Conservation (phyloP, 1,140 invertebrate species). For the Bombyx mori region DNA sequence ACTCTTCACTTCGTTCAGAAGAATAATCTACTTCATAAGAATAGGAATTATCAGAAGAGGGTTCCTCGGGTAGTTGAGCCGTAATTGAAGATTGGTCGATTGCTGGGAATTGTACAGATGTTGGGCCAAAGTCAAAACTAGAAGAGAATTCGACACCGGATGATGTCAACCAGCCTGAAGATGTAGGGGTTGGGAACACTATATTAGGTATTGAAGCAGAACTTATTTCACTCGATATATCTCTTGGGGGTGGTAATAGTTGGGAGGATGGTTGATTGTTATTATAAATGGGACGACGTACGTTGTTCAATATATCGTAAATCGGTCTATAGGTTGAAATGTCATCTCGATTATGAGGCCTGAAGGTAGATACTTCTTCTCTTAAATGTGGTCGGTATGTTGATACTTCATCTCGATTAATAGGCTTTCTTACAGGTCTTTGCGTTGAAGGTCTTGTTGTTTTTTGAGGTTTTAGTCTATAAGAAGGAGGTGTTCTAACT, state of each 20-base stretch:
- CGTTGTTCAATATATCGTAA: conserved; percentile 53
- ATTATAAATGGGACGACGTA: conserved; percentile 48
- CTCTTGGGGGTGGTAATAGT: conserved; percentile 49
- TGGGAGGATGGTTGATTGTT: conserved; percentile 51
- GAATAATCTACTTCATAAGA: conserved; percentile 36
- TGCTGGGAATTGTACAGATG: conserved; percentile 38
- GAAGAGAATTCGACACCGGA: conserved; percentile 55
- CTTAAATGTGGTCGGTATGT: conserved; percentile 51
- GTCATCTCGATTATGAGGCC: conserved; percentile 4
- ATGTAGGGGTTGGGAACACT: conserved; percentile 54
- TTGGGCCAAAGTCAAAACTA: conserved; percentile 48
- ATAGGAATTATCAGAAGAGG: conserved; percentile 29
- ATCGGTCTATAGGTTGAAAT: conserved; percentile 49
- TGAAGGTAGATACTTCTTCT: conserved; percentile 44
- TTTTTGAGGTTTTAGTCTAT: conserved; percentile 48
- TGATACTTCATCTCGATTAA: conserved; percentile 52
- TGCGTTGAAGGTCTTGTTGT: conserved; percentile 46
- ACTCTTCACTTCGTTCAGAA: conserved; percentile 28
- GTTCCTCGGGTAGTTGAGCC: conserved; percentile 18
- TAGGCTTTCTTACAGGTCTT: conserved; percentile 44
- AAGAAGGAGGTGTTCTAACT: conserved; percentile 41
- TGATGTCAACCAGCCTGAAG: conserved; percentile 58
- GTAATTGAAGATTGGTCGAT: conserved; percentile 19
- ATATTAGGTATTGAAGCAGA: conserved; percentile 27
- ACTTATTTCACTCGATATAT: conserved; percentile 30